phyloP scores from a whole-genome alignment of 2,797 vertebrate species.

The Megaceryle alcyon region DNA sequence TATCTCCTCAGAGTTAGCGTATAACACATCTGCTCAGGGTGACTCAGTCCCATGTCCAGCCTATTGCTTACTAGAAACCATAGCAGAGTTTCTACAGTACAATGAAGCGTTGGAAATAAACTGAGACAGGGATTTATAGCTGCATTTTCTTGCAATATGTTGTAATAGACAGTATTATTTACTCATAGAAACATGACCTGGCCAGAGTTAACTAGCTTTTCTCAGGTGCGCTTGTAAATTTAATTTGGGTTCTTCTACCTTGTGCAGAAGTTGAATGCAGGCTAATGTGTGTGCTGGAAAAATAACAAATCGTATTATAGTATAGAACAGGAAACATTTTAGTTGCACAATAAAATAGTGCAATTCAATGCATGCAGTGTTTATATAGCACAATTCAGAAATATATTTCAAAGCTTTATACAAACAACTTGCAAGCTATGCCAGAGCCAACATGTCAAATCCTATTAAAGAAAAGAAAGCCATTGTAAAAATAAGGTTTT shows the following conservation, averaged over 20 bases:
- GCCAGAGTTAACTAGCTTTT: conserved; percentile 54
- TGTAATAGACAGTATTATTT: conserved; percentile 49
- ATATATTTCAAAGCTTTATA: conserved; percentile 19
- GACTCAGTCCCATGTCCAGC: not conserved
- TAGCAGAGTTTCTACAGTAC: not conserved
- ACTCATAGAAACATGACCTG: conserved; percentile 53
- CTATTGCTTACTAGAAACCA: not conserved
- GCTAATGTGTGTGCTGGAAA: conserved; percentile 47
- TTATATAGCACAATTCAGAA: conserved; percentile 23
- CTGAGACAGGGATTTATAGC: conserved; percentile 28
- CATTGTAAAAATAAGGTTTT: not conserved
- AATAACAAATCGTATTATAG: conserved; percentile 16
- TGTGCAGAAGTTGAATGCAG: conserved; percentile 36
- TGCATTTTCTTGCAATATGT: not conserved
- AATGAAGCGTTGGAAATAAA: conserved; percentile 12
- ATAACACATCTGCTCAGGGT: not conserved
- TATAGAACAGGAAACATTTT: conserved; percentile 47
- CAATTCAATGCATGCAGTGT: not conserved
- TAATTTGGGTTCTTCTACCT: conserved; percentile 54
- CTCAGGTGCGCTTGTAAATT: conserved; percentile 71
- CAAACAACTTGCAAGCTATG: not conserved
- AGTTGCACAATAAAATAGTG: conserved; percentile 33
- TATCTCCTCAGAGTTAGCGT: conserved; percentile 21
- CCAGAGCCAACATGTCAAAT: not conserved
- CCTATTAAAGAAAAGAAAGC: conserved; percentile 32